Percentiles rank a stretch among this genome's conserved stretches.
Evolutionary conservation across 2,113 vertebrate genomes (phyloP).

Genomic region (Hypomesus transpacificus): DNA sequence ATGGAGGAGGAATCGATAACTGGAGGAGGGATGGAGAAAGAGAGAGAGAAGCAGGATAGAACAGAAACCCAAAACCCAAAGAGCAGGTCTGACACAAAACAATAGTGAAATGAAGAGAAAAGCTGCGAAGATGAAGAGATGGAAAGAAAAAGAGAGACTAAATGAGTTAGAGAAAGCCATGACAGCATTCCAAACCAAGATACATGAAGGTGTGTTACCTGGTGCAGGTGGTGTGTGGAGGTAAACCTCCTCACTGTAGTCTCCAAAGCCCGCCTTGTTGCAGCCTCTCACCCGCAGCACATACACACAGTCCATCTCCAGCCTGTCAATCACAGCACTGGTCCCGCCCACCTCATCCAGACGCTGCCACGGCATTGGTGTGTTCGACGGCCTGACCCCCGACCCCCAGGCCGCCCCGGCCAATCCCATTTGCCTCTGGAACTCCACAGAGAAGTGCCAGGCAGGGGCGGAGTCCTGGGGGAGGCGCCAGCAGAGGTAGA

Average conservation of each 20-base stretch:
- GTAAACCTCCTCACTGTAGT: constrained; percentile 94
- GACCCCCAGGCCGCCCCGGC: constrained; percentile 78
- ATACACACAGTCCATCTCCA: constrained; percentile 89
- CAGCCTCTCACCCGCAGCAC: constrained; percentile 89
- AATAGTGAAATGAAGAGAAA: constrained; percentile 19
- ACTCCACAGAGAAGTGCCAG: constrained; percentile 95
- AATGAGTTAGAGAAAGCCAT: constrained; percentile 33
- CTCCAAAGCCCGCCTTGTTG: constrained; percentile 93
- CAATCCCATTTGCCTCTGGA: constrained; percentile 79
- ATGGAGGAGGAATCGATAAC: neutral
- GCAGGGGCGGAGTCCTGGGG: constrained; percentile 90
- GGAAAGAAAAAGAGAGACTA: constrained; percentile 26
- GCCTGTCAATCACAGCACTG: constrained; percentile 83
- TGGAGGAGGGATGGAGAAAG: neutral
- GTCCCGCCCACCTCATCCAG: constrained; percentile 88
- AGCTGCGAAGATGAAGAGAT: constrained; percentile 25
- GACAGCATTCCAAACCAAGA: neutral
- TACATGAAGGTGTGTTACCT: constrained; percentile 62
- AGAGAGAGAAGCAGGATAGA: too few species aligned
- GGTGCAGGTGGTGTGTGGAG: constrained; percentile 90
- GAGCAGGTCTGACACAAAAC: too few species aligned
- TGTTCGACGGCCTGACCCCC: constrained; percentile 77
- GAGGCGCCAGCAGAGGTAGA: constrained; percentile 93
- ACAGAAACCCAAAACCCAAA: too few species aligned
- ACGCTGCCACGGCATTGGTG: constrained; percentile 81